Conservation (phyloP, 2,888 invertebrate genomes). For the Drosophila pseudotakahashii region DNA sequence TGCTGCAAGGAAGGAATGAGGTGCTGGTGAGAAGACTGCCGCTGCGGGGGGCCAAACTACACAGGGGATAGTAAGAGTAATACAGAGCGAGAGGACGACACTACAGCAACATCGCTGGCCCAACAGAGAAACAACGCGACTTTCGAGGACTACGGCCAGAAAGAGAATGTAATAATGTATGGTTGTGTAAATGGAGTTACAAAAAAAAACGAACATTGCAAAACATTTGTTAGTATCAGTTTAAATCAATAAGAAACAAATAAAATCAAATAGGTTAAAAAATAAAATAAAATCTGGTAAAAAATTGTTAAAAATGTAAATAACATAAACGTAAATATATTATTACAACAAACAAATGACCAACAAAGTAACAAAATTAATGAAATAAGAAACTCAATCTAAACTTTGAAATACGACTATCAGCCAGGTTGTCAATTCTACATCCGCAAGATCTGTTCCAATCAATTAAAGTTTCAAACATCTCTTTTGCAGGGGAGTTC, state of each 20-base stretch:
- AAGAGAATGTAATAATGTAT: slow-evolving; percentile 4
- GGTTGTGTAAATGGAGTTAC: slow-evolving; percentile 1
- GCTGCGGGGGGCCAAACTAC: slow-evolving; percentile 1
- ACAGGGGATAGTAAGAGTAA: slow-evolving; percentile 2
- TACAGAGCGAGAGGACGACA: slow-evolving; percentile 31
- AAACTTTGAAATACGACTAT: background rate
- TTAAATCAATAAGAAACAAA: background rate
- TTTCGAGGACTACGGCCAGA: slow-evolving; percentile 19
- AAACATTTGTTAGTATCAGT: slow-evolving; percentile 3
- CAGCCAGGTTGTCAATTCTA: slow-evolving; percentile 4
- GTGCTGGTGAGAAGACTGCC: slow-evolving; percentile 12
- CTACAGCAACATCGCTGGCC: slow-evolving; percentile 26
- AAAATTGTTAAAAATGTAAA: background rate
- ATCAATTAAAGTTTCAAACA: background rate
- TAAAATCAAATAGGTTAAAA: background rate
- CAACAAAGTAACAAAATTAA: background rate
- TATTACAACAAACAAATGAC: background rate
- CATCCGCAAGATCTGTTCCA: slow-evolving; percentile 3
- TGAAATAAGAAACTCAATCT: too few species aligned
- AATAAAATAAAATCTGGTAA: background rate
- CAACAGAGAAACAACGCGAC: slow-evolving; percentile 22
- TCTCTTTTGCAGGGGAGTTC: background rate
- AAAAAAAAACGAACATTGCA: background rate
- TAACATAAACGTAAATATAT: too few species aligned
- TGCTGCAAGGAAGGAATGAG: slow-evolving; percentile 51